These are phyloP conservation scores for Brachystomella parvula DNA, from an alignment of 1,140 invertebrate genomes.

Conservation along the genomic window DNA sequence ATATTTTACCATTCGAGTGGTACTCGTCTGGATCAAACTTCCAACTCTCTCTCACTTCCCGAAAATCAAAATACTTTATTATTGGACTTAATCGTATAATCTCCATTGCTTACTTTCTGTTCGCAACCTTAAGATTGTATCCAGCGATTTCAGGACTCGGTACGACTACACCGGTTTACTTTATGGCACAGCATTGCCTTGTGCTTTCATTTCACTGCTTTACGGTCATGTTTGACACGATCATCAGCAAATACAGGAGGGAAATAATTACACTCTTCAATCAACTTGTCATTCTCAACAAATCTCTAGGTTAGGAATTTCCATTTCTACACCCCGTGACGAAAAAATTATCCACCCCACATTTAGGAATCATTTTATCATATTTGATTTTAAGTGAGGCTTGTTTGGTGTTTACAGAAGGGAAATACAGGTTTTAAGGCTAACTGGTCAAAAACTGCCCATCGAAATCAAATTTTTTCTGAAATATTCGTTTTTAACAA, in stretches of 20 bases:
- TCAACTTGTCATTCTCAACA: neutral
- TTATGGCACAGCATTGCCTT: neutral
- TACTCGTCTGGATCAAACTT: neutral
- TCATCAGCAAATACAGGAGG: neutral
- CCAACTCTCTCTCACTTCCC: neutral
- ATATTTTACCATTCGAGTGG: neutral
- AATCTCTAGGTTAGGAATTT: neutral
- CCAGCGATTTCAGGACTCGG: neutral
- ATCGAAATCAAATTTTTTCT: no score
- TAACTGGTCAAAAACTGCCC: no score
- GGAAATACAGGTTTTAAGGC: no score
- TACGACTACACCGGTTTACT: neutral
- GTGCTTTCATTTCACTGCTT: neutral
- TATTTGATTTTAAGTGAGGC: no score
- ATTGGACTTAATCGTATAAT: neutral
- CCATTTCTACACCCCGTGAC: no score
- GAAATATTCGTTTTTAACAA: no score
- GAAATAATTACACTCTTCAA: neutral
- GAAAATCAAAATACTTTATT: neutral
- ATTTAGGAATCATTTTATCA: no score
- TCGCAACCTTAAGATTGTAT: neutral
- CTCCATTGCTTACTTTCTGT: neutral
- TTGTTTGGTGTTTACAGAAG: no score
- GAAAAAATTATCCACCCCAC: no score
- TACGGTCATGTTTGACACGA: neutral